Conservation (phyloP, 2,113 vertebrate genomes). For the Ciconia boyciana region DNA sequence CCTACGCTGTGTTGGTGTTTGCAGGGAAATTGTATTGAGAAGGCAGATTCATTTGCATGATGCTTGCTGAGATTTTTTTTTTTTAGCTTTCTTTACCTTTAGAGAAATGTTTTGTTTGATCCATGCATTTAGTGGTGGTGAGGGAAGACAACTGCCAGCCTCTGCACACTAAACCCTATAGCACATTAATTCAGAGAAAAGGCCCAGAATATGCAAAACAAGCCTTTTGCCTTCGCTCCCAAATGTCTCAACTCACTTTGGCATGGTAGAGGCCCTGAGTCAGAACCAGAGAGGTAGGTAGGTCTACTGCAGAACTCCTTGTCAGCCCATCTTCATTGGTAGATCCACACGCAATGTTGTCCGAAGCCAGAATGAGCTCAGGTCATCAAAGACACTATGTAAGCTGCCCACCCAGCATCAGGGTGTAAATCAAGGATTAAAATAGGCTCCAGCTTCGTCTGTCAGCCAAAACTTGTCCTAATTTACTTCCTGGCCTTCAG, state of each 20-base stretch:
- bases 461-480: background rate
- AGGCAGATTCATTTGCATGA: conserved; percentile 40
- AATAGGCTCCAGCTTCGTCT: background rate
- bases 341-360: accelerated
- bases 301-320: background rate
- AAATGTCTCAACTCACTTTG: too few species aligned
- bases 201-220: background rate
- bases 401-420: background rate
- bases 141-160: background rate
- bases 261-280: accelerated
- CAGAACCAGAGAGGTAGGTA: background rate
- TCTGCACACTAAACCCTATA: background rate
- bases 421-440: accelerated
- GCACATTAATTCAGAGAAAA: background rate
- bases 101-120: conserved; percentile 27
- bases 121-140: background rate
- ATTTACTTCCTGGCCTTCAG: background rate
- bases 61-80: background rate
- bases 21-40: conserved; percentile 1
- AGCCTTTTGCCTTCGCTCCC: background rate
- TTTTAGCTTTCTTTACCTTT: background rate
- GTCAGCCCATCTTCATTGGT: accelerated
- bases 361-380: background rate
- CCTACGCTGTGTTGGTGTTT: background rate
- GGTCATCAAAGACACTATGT: accelerated